phyloP scores from a whole-genome alignment of 2,888 invertebrate species.

The Tinea trinotella region DNA sequence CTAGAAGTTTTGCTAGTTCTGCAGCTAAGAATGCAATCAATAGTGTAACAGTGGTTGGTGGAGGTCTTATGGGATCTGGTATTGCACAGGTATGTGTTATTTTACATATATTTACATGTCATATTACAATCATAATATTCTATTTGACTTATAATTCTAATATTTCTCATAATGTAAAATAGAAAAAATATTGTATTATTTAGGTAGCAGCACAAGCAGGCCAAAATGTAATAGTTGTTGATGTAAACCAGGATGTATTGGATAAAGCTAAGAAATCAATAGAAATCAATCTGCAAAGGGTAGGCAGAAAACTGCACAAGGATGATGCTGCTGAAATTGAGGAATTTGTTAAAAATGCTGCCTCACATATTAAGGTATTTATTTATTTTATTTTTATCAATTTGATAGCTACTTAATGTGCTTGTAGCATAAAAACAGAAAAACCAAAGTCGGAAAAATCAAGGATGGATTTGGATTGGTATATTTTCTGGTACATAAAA shows the following conservation, averaged over 20 bases:
- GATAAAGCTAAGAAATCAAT: conserved; percentile 82
- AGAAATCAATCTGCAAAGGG: conserved; percentile 77
- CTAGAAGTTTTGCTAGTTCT: conserved; percentile 17
- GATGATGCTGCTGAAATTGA: conserved; percentile 76
- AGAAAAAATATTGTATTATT: not conserved
- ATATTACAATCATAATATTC: not conserved
- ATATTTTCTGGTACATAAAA: too few species aligned
- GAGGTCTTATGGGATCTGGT: conserved; percentile 84
- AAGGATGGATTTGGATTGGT: too few species aligned
- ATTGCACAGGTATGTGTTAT: conserved; percentile 77
- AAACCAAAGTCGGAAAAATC: too few species aligned
- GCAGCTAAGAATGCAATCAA: conserved; percentile 58
- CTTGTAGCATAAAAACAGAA: too few species aligned
- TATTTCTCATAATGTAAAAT: not conserved
- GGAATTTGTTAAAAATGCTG: conserved; percentile 76
- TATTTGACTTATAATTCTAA: not conserved
- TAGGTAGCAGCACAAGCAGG: conserved; percentile 90
- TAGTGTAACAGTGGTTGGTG: conserved; percentile 81
- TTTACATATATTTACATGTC: not conserved
- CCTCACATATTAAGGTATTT: conserved; percentile 54
- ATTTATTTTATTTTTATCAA: not conserved
- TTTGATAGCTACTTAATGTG: too few species aligned
- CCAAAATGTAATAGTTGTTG: conserved; percentile 85
- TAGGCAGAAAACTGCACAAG: conserved; percentile 85
- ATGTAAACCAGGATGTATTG: conserved; percentile 79